phyloP scores from a whole-genome alignment of 2,888 invertebrate species.

The Mimas tiliae region DNA sequence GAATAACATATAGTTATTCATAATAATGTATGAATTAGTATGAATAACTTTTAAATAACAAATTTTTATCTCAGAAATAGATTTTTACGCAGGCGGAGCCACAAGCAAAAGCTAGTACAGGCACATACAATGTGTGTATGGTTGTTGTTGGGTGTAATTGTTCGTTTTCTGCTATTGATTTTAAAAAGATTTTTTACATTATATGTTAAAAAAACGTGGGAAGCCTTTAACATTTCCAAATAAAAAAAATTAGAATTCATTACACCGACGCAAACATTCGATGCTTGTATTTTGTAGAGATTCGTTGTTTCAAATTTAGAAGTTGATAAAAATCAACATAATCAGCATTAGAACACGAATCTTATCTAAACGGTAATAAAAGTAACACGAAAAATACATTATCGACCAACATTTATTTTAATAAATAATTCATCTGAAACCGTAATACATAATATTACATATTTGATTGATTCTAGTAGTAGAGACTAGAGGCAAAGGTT shows the following conservation, averaged over 20 bases:
- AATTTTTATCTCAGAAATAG: too few species aligned
- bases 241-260: not conserved
- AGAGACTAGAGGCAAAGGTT: not conserved
- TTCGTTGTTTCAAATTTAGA: not conserved
- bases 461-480: not conserved
- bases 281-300: not conserved
- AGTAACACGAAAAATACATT: constrained; percentile 8
- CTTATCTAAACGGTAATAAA: constrained; percentile 7
- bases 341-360: not conserved
- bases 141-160: not conserved
- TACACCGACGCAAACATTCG: not conserved
- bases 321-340: constrained; percentile 1
- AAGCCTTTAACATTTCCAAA: not conserved
- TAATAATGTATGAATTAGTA: too few species aligned
- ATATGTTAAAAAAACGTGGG: not conserved
- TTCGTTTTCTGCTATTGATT: not conserved
- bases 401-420: not conserved
- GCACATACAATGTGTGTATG: too few species aligned
- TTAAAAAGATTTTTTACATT: not conserved
- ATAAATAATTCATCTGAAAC: constrained; percentile 5
- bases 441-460: not conserved
- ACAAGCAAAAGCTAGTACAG: too few species aligned
- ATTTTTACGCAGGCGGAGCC: too few species aligned
- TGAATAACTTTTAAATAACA: too few species aligned
- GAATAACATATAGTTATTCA: too few species aligned